These are phyloP conservation scores for Micrastur ruficollis DNA, from an alignment of 2,797 vertebrate genomes.

Conservation along the genomic window DNA sequence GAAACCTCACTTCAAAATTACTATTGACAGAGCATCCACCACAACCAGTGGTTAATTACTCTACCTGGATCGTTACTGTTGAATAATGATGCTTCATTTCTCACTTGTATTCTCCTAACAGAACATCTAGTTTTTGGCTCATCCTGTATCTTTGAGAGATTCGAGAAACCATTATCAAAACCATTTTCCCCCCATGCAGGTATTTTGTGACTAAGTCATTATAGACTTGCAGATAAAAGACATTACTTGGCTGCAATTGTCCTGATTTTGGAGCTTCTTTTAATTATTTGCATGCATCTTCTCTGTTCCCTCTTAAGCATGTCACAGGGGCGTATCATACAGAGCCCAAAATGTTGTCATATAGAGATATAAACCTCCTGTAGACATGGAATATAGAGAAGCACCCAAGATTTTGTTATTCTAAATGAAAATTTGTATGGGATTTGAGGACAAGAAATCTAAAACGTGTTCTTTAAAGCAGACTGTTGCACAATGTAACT, in stretches of 20 bases:
- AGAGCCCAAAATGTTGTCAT: not conserved
- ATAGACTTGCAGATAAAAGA: not conserved
- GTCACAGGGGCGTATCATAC: too few relatives aligned
- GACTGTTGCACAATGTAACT: not conserved
- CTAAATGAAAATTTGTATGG: not conserved
- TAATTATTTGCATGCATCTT: not conserved
- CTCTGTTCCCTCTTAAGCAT: not conserved
- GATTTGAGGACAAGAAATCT: not conserved
- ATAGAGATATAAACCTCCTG: not conserved
- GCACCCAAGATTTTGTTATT: not conserved
- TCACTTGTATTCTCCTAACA: not conserved
- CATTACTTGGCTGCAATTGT: not conserved
- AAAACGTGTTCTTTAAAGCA: not conserved
- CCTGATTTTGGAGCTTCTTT: not conserved
- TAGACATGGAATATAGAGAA: not conserved
- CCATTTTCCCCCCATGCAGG: too few relatives aligned
- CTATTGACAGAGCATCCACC: constrained; percentile 10
- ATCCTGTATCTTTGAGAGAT: not conserved
- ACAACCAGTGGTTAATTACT: not conserved
- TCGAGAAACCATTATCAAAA: not conserved
- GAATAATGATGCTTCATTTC: not conserved
- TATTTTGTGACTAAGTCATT: not conserved
- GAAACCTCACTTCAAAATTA: constrained; percentile 17
- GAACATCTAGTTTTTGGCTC: not conserved
- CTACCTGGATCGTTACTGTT: not conserved